These are phyloP conservation scores for Chaetodon auriga DNA, from an alignment of 2,113 vertebrate genomes.

Conservation along the genomic window DNA sequence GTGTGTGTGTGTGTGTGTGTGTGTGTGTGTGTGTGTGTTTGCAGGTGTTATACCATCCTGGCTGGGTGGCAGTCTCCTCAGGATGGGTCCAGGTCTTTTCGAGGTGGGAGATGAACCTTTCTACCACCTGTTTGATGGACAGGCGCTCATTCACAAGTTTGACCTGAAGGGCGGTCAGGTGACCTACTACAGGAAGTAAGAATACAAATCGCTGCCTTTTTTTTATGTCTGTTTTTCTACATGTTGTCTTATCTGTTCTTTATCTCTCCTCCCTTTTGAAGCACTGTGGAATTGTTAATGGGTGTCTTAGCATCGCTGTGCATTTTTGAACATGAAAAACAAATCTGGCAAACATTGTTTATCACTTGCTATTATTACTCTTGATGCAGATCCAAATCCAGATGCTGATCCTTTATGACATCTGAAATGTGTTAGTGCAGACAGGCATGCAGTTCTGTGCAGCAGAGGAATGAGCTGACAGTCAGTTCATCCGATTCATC, in stretches of 20 bases:
- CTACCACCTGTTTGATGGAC: conserved; percentile 95
- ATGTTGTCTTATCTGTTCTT: neutral
- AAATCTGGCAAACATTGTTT: too few species aligned
- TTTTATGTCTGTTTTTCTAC: neutral
- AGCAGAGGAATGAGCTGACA: conserved; percentile 1
- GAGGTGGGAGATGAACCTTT: conserved; percentile 92
- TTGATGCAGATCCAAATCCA: neutral
- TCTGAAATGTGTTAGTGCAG: conserved; percentile 15
- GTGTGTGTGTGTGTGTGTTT: neutral
- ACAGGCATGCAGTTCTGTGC: neutral
- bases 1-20: neutral
- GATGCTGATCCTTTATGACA: conserved; percentile 1
- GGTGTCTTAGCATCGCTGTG: neutral
- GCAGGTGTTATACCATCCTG: conserved; percentile 92
- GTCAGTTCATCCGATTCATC: neutral
- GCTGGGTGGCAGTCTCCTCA: conserved; percentile 93
- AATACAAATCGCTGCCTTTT: neutral
- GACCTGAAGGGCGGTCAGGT: conserved; percentile 94
- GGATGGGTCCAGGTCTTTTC: conserved; percentile 95
- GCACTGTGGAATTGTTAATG: neutral
- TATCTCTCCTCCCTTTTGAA: neutral
- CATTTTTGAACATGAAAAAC: neutral
- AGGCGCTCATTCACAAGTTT: conserved; percentile 97
- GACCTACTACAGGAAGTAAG: conserved; percentile 93
- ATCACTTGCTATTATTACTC: neutral